These are phyloP conservation scores for Diachasmimorpha longicaudata DNA, from an alignment of 1,140 invertebrate species.

Conservation along the genomic window DNA sequence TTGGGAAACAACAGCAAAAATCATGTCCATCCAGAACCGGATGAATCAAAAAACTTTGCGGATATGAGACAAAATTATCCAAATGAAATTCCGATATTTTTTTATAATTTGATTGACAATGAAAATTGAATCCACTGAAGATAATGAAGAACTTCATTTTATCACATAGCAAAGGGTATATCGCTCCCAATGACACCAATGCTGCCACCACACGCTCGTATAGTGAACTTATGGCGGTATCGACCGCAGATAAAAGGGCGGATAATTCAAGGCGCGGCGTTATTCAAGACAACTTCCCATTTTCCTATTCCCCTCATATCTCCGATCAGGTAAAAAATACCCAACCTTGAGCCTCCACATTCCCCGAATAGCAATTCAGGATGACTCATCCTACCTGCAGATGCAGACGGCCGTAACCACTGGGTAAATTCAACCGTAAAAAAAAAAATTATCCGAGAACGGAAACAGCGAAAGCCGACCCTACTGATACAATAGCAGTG, in stretches of 20 bases:
- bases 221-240: neutral
- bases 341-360: neutral
- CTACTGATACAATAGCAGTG: neutral
- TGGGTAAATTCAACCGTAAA: neutral
- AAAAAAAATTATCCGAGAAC: neutral
- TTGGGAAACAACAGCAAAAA: no score
- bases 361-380: neutral
- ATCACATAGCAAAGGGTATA: no score
- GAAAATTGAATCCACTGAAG: no score
- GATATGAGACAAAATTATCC: no score
- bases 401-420: neutral
- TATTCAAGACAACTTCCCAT: neutral
- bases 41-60: no score
- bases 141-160: no score
- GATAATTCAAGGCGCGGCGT: neutral
- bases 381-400: neutral
- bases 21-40: no score
- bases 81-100: no score
- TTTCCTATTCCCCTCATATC: neutral
- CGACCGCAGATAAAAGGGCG: neutral
- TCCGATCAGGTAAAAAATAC: neutral
- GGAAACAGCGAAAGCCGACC: slow-evolving; percentile 6
- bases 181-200: no score
- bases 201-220: no score
- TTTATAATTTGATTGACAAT: no score